Evolutionary conservation across 2,113 vertebrate species (phyloP).

Genomic region (Choloepus hoffmanni): DNA sequence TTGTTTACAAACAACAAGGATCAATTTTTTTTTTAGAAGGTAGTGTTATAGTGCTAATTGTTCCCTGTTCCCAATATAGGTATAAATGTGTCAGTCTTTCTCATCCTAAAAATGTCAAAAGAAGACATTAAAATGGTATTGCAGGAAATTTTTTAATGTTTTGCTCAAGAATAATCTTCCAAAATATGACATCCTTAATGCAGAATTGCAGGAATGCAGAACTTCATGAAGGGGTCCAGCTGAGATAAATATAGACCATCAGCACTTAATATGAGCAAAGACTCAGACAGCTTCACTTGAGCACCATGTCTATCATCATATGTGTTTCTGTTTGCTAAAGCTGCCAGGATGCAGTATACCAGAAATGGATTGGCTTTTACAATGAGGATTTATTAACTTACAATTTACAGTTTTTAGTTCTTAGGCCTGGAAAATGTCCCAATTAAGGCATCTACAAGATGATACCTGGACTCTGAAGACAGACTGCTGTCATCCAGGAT

Average conservation of each 20-base stretch:
- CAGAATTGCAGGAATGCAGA: neutral
- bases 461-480: no score
- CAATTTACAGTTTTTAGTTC: no score
- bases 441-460: no score
- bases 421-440: no score
- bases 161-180: neutral
- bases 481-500: no score
- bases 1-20: neutral
- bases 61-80: neutral
- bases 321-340: neutral
- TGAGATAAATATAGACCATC: neutral
- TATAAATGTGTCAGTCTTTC: neutral
- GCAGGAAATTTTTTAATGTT: neutral
- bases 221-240: neutral
- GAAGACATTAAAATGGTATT: neutral
- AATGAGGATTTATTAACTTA: no score
- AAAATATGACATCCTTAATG: neutral
- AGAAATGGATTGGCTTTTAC: no score
- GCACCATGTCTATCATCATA: neutral
- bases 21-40: neutral
- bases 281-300: neutral
- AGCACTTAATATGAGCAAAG: neutral
- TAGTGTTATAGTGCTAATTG: neutral
- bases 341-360: no score
- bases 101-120: neutral